Evolutionary conservation across 2,113 vertebrate species (phyloP), one percentile per base, ranked within the genome.

Genomic region (Epinephelus lanceolatus): DNA sequence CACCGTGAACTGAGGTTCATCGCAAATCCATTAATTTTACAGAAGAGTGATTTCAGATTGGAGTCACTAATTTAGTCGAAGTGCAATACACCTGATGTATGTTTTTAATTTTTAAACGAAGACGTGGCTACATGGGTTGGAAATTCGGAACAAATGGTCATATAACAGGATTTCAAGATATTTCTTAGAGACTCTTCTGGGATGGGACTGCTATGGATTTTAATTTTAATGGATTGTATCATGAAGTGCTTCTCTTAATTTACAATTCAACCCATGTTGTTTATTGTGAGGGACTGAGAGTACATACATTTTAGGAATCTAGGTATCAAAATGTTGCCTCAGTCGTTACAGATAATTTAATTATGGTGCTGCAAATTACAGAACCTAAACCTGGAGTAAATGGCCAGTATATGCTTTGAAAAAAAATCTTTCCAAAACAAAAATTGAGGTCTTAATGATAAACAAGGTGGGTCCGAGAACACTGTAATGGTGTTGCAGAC

Each of bases 21-120:
- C n/a, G 30, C n/a, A 71, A 45, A 76, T 52, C 60, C 18, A 70
- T 78, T 82, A 4, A 61, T 78, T 78, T 71, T 61, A 60, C 55
- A 76, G 42, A 6, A 73, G 56, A 77, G 7, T 74, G 68, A 78
- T 62, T 79, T 71, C 13, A 60, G n/a, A 75, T 37, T 53, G 17
- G 23, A 60, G 51, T 78, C 53, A 77, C 55, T 55, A 27, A 53
- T 81, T 67, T 56, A 51, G 33, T 70, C 2, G 14, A 49, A 60
- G 27, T 76, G 21, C 7, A 80, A 27, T 49, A 27, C 6, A 74
- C n/a, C 56, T 60, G 52, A 75, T 47, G 57, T 42, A 9, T 47
- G 5, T 56, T 49, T 25, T 33, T 19, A 15, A 4, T 30, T 56
- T 84, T 66, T 67, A 52, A 71, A 65, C 18, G 10, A 23, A 57